Evolutionary conservation across 2,888 invertebrate genomes (phyloP).

Genomic region (Lomographa bimaculata): DNA sequence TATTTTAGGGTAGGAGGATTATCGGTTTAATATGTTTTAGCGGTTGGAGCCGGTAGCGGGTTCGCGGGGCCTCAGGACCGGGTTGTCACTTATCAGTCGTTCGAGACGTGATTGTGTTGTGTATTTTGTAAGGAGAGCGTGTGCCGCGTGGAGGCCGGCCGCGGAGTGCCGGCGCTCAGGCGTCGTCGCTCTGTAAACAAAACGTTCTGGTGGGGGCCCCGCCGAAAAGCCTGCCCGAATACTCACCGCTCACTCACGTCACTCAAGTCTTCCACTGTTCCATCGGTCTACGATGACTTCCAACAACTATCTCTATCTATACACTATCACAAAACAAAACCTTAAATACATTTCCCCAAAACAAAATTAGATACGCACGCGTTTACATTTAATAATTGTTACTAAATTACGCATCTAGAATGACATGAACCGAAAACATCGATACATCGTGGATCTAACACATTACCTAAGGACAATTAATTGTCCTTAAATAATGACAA

Average conservation of each 20-base stretch:
- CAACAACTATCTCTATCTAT: slow-evolving; percentile 27
- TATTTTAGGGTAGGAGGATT: slow-evolving; percentile 32
- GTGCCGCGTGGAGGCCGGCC: slow-evolving; percentile 69
- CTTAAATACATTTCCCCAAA: no score
- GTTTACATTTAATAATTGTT: no score
- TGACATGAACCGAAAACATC: no score
- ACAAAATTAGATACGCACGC: no score
- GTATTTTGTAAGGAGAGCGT: slow-evolving; percentile 49
- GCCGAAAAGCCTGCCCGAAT: slow-evolving; percentile 76
- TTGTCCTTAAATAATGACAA: no score
- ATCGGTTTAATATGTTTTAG: slow-evolving; percentile 42
- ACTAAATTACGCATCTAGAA: no score
- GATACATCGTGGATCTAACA: no score
- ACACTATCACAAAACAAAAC: no score
- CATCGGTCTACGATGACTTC: slow-evolving; percentile 42
- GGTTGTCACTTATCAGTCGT: slow-evolving; percentile 57
- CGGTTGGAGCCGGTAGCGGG: slow-evolving; percentile 41
- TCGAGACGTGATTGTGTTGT: slow-evolving; percentile 38
- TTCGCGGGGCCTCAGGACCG: slow-evolving; percentile 44
- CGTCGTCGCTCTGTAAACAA: slow-evolving; percentile 77
- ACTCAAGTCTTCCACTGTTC: slow-evolving; percentile 48
- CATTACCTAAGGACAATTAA: no score
- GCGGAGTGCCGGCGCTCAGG: slow-evolving; percentile 74
- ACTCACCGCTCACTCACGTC: slow-evolving; percentile 75
- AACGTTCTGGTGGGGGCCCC: slow-evolving; percentile 78